Conservation (phyloP, 1,140 invertebrate genomes). For the Elymnias hypermnestra region DNA sequence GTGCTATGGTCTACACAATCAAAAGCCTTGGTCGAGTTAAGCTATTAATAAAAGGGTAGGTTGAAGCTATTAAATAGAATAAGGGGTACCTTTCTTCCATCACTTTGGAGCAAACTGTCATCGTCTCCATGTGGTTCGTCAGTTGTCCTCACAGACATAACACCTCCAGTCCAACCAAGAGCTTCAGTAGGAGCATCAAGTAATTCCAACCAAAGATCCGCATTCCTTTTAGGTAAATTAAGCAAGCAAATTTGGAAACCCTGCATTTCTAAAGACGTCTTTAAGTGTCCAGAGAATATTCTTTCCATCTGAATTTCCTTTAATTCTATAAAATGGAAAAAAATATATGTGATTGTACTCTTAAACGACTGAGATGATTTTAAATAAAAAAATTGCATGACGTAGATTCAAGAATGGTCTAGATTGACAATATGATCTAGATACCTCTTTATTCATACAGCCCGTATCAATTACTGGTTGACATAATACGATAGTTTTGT, state of each 20-base stretch:
- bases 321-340: not conserved
- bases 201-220: slow-evolving; percentile 71
- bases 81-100: slow-evolving; percentile 40
- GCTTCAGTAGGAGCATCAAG: slow-evolving; percentile 79
- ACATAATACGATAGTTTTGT: no score
- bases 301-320: slow-evolving; percentile 77
- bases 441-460: no score
- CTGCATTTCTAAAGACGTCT: slow-evolving; percentile 89
- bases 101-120: slow-evolving; percentile 30
- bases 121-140: slow-evolving; percentile 33
- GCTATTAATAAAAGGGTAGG: no score
- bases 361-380: no score
- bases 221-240: slow-evolving; percentile 71
- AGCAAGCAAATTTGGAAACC: slow-evolving; percentile 87
- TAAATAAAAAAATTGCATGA: no score
- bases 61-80: no score
- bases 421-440: no score
- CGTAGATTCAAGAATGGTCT: no score
- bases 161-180: slow-evolving; percentile 78
- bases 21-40: no score
- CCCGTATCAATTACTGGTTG: not conserved
- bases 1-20: no score
- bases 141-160: slow-evolving; percentile 23
- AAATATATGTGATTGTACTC: not conserved
- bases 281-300: slow-evolving; percentile 82